Evolutionary conservation across 2,888 invertebrate genomes (phyloP), one percentile per base, ranked within the genome.

Genomic region (Sinopyrophorus schimmeli): DNA sequence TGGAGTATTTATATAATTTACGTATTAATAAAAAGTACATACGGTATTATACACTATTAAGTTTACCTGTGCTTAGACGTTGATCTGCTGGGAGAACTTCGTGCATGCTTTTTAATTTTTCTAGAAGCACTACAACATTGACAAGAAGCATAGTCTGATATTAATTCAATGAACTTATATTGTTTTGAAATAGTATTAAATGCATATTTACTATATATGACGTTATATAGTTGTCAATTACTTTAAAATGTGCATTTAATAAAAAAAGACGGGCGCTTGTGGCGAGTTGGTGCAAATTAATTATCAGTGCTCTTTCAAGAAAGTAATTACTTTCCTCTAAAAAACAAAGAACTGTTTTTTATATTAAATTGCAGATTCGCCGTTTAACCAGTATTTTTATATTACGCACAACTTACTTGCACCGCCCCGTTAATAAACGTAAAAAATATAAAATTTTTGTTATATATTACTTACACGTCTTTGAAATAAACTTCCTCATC

Each of bases 71-170:
- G 70, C 58, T 65, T 72, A 17, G 71, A 68, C 32, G 72, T 67
- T 49, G 71, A 71, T 63, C 71, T 67, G 64, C 67, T 71, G 50
- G 72, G 70, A 21, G 72, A 71, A 62, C 72, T 72, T 64, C 72
- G 68, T 58, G 69, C 64, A 65, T 69, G 70, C 68, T 72, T 73
- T 68, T 73, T 73, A 68, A 66, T 69, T 70, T 72, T 72, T 67
- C 70, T 72, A 65, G 71, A 68, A 65, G 71, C 69, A 67, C 73
- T 73, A 70, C 65, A 72, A 72, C 67, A 68, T 64, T 61, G 66
- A 63, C 60, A 62, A 56, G 28, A 57, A 53, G 50, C 57, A 58
- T 61, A 55, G 50, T 44, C 37, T 9, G 46, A 53, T 27, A 52
- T 50, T 38, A 32, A 30, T 27, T 23, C 16, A 24, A 26, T 10